Base-by-base conservation (phyloP, 2,888 invertebrate species). In the Athripsodes cinereus region DNA sequence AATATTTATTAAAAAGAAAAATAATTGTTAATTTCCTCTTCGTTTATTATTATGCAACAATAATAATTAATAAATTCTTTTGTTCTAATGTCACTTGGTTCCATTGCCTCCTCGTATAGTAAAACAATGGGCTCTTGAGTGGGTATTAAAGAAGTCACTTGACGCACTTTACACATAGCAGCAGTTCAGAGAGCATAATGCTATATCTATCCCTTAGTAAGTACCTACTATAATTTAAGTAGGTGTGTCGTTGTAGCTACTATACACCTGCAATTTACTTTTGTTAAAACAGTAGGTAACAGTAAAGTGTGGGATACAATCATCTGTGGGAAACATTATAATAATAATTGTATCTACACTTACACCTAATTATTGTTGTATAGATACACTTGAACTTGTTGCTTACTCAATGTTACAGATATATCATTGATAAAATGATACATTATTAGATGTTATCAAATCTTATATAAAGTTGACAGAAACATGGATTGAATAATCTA, bases 11-110 rank as follows among this genome's bases (percentile, higher is more conserved):
- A 3, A 8, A 2, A 40, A 40, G 3, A 8, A 16, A 40, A 8
- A 40, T 8, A 40, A 40, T 40, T 40, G 13, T 40, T 13, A 40
- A 40, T 40, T 40, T 40, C 40, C 40, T 40, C 16, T 13, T 40
- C 40, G 5, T 13, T 13, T 40, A 10, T 13, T 16, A 40, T 40
- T 40, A 40, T 13, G 16, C n/a, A n/a, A n/a, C 11, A 31, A 31
- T 40, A 40, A 40, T 40, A n/a, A 40, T 40, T 40, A 40, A 40
- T 40, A 40, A 40, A 40, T 40, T 40, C 40, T 40, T 40, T 40
- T 40, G 40, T 40, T 40, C 26, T 26, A 26, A 26, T 26, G 26
- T 26, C 26, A 16, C 40, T 40, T 13, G 13, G 40, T 8, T 16
- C 13, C 40, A 40, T 40, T 40, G 26, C 26, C 26, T 26, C 26